Evolutionary conservation across 1,140 invertebrate species (phyloP).

Genomic region (Polypedilum vanderplanki): DNA sequence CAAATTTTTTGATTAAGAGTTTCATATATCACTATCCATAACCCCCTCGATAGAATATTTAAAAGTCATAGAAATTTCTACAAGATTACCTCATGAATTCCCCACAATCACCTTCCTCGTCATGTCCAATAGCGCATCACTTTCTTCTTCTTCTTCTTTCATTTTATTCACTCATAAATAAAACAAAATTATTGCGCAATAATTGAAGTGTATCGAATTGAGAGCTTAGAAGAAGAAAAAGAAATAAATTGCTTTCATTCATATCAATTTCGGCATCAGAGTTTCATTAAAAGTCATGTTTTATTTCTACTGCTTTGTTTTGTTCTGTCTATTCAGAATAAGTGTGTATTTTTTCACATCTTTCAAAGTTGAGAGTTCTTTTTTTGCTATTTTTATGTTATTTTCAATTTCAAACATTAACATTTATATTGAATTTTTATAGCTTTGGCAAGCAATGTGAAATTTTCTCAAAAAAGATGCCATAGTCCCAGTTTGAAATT

Average conservation of each 20-base stretch:
- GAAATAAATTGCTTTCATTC: slow-evolving; percentile 9
- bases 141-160: no score
- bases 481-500: slow-evolving; percentile 6
- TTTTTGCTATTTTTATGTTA: slow-evolving; percentile 16
- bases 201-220: background rate
- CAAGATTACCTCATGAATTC: no score
- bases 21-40: no score
- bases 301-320: slow-evolving; percentile 9
- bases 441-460: slow-evolving; percentile 5
- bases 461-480: background rate
- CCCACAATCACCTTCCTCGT: no score
- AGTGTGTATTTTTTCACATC: background rate
- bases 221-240: background rate
- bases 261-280: slow-evolving; percentile 11
- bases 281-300: slow-evolving; percentile 13
- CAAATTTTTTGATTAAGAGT: no score
- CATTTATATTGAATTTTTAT: slow-evolving; percentile 29
- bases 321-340: background rate
- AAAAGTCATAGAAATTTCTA: no score
- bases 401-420: slow-evolving; percentile 22
- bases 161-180: background rate
- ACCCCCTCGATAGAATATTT: no score
- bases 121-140: no score
- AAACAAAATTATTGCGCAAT: slow-evolving; percentile 18
- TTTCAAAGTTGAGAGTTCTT: background rate